phyloP scores from a whole-genome alignment of 2,797 vertebrate species.

The Rhincodon typus region DNA sequence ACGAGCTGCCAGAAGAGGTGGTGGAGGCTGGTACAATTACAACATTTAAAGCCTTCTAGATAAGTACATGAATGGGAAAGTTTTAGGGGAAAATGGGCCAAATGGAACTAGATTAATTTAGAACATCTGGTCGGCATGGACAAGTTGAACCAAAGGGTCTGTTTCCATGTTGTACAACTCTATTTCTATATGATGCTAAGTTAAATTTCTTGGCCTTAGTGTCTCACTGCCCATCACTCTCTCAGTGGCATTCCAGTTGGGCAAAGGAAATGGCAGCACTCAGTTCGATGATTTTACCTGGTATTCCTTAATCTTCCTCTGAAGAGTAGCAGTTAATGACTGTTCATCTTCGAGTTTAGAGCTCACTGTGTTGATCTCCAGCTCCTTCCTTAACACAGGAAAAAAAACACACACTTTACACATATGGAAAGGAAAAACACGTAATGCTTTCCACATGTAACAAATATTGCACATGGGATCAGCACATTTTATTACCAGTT shows the following conservation, averaged over 20 bases:
- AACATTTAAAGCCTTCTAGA: no score
- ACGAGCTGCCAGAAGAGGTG: no score
- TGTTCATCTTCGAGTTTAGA: slow-evolving; percentile 62
- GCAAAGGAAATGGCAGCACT: background rate
- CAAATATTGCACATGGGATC: background rate
- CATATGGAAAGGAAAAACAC: background rate
- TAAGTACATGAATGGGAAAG: no score
- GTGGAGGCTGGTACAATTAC: no score
- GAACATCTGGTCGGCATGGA: no score
- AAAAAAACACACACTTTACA: background rate
- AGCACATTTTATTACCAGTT: background rate
- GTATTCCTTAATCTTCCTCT: slow-evolving; percentile 61
- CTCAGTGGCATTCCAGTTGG: no score
- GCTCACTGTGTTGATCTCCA: slow-evolving; percentile 59
- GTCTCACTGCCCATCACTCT: background rate
- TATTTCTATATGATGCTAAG: background rate
- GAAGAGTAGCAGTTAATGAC: slow-evolving; percentile 53
- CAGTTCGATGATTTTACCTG: slow-evolving; percentile 53
- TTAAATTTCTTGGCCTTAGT: background rate
- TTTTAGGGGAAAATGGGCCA: no score
- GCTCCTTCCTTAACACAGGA: slow-evolving; percentile 58
- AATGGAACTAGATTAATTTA: no score
- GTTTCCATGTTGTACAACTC: no score
- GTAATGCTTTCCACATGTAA: background rate
- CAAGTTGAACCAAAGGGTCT: no score